These are phyloP conservation scores for Chaenodraco wilsoni DNA, from an alignment of 2,797 vertebrate species.

Conservation along the genomic window DNA sequence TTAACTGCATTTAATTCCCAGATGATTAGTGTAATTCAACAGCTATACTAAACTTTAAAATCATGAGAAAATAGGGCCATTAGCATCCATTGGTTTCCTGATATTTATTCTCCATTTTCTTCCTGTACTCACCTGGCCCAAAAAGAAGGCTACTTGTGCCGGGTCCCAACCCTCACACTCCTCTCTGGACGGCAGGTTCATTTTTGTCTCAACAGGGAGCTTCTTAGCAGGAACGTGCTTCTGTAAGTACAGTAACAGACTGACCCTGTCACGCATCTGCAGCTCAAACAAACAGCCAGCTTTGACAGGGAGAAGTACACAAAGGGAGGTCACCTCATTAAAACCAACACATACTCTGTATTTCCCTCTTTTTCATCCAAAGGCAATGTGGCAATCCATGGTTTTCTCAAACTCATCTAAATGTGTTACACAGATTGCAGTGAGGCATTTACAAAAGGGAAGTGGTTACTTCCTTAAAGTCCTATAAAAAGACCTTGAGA, in stretches of 20 bases:
- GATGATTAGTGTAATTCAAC: constrained; percentile 1
- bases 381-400: constrained; percentile 24
- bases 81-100: neutral
- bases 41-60: constrained; percentile 8
- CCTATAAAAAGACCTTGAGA: constrained; percentile 13
- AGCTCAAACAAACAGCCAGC: constrained; percentile 25
- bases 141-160: constrained; percentile 81
- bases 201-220: constrained; percentile 67
- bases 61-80: constrained; percentile 6
- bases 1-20: neutral
- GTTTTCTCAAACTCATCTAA: constrained; percentile 4
- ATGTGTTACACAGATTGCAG: neutral
- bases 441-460: constrained; percentile 52
- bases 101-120: neutral
- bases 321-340: constrained; percentile 61
- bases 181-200: constrained; percentile 86
- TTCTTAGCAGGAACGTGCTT: constrained; percentile 22
- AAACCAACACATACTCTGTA: constrained; percentile 4
- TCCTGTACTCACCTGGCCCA: constrained; percentile 83
- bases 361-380: constrained; percentile 20
- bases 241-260: constrained; percentile 51
- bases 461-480: constrained; percentile 67
- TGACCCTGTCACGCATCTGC: constrained; percentile 43
- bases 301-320: constrained; percentile 36
- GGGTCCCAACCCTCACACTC: constrained; percentile 87